A percentile compares a stretch with the other conserved stretches of the same genome.
Conservation (phyloP, 2,113 vertebrate species). For the Seriola aureovittata region DNA sequence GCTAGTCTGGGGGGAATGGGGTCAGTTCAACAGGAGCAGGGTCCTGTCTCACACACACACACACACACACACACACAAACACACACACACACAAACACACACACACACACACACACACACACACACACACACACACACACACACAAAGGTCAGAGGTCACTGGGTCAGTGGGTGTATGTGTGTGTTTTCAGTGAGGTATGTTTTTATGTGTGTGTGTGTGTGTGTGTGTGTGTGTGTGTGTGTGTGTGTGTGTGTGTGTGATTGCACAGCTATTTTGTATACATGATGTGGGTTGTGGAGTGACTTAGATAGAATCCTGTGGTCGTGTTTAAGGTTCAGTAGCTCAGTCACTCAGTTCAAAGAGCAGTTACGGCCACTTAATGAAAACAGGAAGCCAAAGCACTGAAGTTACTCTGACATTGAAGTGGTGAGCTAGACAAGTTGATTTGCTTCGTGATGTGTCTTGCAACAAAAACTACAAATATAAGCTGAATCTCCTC, state of each 20-base stretch:
- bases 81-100: slow-evolving; percentile 18
- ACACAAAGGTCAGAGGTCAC: slow-evolving; percentile 56
- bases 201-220: not conserved
- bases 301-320: slow-evolving; percentile 69
- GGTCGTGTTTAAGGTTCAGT: slow-evolving; percentile 75
- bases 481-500: not conserved
- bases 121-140: slow-evolving; percentile 33
- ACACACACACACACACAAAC: not conserved
- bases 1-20: slow-evolving; percentile 81
- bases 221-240: slow-evolving; percentile 4
- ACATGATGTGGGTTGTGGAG: slow-evolving; percentile 35
- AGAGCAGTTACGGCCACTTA: slow-evolving; percentile 40
- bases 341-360: slow-evolving; percentile 38
- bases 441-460: not conserved
- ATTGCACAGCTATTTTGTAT: slow-evolving; percentile 73
- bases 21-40: slow-evolving; percentile 61
- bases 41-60: slow-evolving; percentile 18
- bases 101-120: slow-evolving; percentile 22
- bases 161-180: slow-evolving; percentile 60
- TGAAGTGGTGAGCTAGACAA: not conserved
- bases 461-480: not conserved
- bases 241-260: slow-evolving; percentile 33
- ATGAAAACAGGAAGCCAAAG: slow-evolving; percentile 3
- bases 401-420: slow-evolving; percentile 2
- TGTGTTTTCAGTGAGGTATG: slow-evolving; percentile 27